A percentile compares a stretch with the other conserved stretches of the same genome.
Evolutionary conservation across 2,113 vertebrate species (phyloP).

Genomic region (Anolis sagrei): DNA sequence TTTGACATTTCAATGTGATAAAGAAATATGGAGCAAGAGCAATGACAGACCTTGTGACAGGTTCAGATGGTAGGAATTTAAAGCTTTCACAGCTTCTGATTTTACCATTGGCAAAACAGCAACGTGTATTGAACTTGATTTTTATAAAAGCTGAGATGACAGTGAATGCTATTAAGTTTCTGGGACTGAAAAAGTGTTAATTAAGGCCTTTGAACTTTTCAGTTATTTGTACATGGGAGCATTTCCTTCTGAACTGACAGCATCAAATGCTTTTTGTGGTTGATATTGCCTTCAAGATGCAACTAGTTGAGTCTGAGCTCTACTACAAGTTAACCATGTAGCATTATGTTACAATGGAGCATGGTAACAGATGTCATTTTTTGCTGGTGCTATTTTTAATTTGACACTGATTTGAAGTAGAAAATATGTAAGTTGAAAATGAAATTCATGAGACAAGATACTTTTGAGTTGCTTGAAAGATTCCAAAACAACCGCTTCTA

Average conservation of each 20-base stretch:
- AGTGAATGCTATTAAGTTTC: fast-evolving
- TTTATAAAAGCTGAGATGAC: not conserved
- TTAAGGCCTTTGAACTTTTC: conserved; percentile 5
- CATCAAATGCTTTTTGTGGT: conserved; percentile 14
- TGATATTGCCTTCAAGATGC: not conserved
- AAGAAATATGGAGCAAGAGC: not conserved
- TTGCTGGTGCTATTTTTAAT: conserved; percentile 11
- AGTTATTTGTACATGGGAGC: not conserved
- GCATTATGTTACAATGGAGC: not conserved
- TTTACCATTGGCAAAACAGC: not conserved
- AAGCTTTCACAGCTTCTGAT: not conserved
- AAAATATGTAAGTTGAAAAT: conserved; percentile 45
- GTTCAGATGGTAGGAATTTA: not conserved
- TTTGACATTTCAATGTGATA: not conserved
- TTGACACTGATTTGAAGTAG: conserved; percentile 59
- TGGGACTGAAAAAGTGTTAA: not conserved
- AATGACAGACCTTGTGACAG: not conserved
- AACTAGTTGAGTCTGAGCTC: not conserved
- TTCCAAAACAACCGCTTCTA: conserved; percentile 51
- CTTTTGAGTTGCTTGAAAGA: conserved; percentile 52
- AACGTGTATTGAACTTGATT: not conserved
- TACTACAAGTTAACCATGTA: conserved; percentile 17
- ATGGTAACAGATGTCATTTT: conserved; percentile 53
- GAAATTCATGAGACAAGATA: conserved; percentile 45
- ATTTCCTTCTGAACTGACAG: not conserved